Percentiles rank a stretch among this genome's conserved stretches.
Evolutionary conservation across 2,797 vertebrate genomes (phyloP).

Genomic region (Austrolebias charrua): DNA sequence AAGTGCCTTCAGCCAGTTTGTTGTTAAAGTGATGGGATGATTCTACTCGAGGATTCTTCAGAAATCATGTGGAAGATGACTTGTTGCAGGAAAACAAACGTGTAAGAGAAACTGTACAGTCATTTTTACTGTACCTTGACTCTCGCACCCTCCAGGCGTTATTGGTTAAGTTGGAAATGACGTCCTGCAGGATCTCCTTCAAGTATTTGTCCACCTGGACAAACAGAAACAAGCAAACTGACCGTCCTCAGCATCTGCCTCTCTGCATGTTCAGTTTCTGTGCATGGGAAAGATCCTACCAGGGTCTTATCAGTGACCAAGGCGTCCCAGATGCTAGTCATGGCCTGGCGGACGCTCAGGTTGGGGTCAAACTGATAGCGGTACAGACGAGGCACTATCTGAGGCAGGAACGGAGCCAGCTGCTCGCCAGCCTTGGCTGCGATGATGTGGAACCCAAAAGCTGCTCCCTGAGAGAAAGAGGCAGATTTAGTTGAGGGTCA

Average conservation of each 20-base stretch:
- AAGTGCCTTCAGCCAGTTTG: background rate
- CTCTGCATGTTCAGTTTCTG: background rate
- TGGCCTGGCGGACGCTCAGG: slow-evolving; percentile 93
- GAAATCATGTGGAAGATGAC: background rate
- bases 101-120: background rate
- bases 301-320: slow-evolving; percentile 91
- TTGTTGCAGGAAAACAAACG: background rate
- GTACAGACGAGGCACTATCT: slow-evolving; percentile 94
- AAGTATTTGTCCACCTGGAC: slow-evolving; percentile 95
- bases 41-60: background rate
- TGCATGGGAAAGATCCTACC: slow-evolving; percentile 68
- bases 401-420: slow-evolving; percentile 90
- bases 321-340: slow-evolving; percentile 99
- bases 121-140: slow-evolving; percentile 83
- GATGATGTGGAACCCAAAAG: slow-evolving; percentile 98
- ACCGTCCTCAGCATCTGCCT: background rate
- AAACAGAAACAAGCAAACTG: slow-evolving; percentile 19
- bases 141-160: slow-evolving; percentile 95
- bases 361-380: slow-evolving; percentile 99
- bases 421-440: slow-evolving; percentile 95
- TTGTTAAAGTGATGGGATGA: background rate
- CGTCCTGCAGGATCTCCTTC: slow-evolving; percentile 94
- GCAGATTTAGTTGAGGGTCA: slow-evolving; percentile 14
- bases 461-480: slow-evolving; percentile 88
- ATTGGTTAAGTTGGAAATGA: slow-evolving; percentile 92